Conservation (phyloP, 2,113 vertebrate genomes). For the Archocentrus centrarchus region DNA sequence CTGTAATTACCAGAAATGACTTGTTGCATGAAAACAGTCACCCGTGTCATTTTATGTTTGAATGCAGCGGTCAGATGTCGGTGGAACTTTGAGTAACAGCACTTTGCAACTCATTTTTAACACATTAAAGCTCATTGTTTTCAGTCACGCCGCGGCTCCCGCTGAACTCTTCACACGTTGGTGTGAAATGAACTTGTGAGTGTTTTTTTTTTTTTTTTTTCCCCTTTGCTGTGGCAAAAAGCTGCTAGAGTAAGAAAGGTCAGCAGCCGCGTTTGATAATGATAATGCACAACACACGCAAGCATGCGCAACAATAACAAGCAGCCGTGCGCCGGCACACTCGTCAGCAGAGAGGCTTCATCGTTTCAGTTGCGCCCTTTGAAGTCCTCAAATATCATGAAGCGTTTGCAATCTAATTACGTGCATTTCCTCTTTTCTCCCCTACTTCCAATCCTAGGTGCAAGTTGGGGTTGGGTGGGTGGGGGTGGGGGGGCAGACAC, state of each 20-base stretch:
- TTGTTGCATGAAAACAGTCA: constrained; percentile 80
- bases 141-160: constrained; percentile 31
- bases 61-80: constrained; percentile 75
- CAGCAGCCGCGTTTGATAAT: constrained; percentile 64
- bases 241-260: constrained; percentile 66
- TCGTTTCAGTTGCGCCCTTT: constrained; percentile 70
- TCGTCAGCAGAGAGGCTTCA: constrained; percentile 30
- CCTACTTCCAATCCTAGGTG: constrained; percentile 32
- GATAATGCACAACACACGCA: constrained; percentile 62
- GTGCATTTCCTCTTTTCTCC: constrained; percentile 28
- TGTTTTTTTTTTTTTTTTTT: constrained; percentile 39
- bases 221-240: constrained; percentile 32
- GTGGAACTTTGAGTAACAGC: constrained; percentile 64
- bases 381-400: constrained; percentile 75
- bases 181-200: constrained; percentile 59
- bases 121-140: constrained; percentile 77
- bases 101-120: constrained; percentile 69
- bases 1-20: constrained; percentile 84
- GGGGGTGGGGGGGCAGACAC: neutral
- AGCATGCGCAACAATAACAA: neutral
- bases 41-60: constrained; percentile 75
- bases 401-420: constrained; percentile 79
- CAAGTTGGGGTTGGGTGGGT: neutral
- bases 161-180: constrained; percentile 60
- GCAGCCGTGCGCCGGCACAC: neutral